Evolutionary conservation across 2,888 invertebrate species (phyloP), one percentile per base, ranked within the genome.

Genomic region (Tromatobia lineatoria): DNA sequence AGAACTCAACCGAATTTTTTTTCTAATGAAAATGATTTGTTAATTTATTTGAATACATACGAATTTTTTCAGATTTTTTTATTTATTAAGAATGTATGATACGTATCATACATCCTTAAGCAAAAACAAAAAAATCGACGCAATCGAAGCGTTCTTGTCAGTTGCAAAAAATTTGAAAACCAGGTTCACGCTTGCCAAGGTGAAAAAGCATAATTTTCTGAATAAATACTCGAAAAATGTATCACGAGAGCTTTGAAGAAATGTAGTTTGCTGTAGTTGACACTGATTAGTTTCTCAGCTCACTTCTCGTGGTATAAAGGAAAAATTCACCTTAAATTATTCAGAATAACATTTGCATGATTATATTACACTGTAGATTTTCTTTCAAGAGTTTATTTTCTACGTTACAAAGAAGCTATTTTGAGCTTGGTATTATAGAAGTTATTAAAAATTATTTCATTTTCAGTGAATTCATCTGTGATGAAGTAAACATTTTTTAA

Each of bases 321-420:
- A 52, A 13, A 38, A 70, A 70, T 23, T 70, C 0, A 11, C 52
- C 38, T 11, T 15, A 20, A 70, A 70, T 70, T 70, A 70, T 70
- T 70, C 70, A 38, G 23, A 18, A 20, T 20, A 29, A 18, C 6
- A 70, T 70, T 54, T 54, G 38, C 70, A 70, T 54, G 23, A 70
- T 11, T 23, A 54, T 4, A 54, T 23, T 54, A 23, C 10, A 23
- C 54, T 23, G 3, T 11, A 7, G 20, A 54, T 54, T 54, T 54
- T 2, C 20, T 23, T 54, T 13, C 23, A 23, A 54, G 23, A 54
- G 23, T 23, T 52, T 18, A 20, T 52, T 54, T 23, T 23, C 20
- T 10, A 23, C 8, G 52, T 3, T 18, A 54, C 10, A 23, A 20
- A 52, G 20, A 18, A 54, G 20, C 23, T 23, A 20, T 23, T 54